Base-by-base conservation (phyloP, 2,797 vertebrate genomes). In the Argentina silus region DNA sequence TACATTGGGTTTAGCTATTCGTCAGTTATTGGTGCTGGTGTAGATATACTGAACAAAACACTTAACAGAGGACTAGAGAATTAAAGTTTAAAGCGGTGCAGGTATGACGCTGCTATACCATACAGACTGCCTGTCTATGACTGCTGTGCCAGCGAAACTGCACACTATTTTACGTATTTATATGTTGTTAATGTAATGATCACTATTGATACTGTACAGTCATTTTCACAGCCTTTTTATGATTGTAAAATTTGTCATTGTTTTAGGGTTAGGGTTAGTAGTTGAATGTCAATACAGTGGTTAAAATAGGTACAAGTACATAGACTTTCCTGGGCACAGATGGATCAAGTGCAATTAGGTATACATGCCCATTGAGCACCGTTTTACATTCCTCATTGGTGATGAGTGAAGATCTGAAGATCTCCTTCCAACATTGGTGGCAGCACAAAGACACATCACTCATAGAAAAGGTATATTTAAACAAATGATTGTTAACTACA, bases 341-440 rank as follows among this genome's bases (percentile, higher is more conserved):
- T 79, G 79, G 70, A 81, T 78, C 65, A 90, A 89, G 88, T 91
- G 87, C 88, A 91, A 88, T 91, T 88, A 78, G 78, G 61, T 86
- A 69, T 36, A 36, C 27, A 36, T 36, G 27, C 27, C 27, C 27
- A 36, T 2, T 36, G 27, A 36, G 27, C 27, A 36, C 27, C 27
- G 27, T 36, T 36, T 36, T 2, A 36, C 27, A 36, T 36, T 36
- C 27, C 27, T 36, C 27, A 36, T 36, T 36, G 27, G 2, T 36
- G 27, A 4, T 36, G 27, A 36, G 27, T 36, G 27, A 36, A 36
- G 27, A 36, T 36, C 27, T 36, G 27, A 36, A 36, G 27, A 36
- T 36, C 27, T 36, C 27, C 27, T 36, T 36, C 27, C 4, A 2
- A 36, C 27, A 4, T 36, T 36, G 27, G 27, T 36, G 4, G 27